Conservation (phyloP, 2,888 invertebrate genomes). For the Phlogophora meticulosa region DNA sequence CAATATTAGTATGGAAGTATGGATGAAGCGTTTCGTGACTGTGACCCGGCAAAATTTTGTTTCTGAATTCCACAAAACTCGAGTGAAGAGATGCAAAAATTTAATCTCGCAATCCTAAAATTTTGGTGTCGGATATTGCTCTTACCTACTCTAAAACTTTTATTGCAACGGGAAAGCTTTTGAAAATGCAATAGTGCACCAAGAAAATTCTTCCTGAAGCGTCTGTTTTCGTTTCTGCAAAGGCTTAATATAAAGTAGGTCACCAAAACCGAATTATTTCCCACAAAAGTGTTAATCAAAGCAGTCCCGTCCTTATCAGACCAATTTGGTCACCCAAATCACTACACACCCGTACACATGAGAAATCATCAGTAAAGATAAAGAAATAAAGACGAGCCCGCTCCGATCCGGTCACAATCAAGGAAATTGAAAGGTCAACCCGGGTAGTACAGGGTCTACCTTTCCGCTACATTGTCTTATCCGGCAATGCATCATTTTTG, state of each 20-base stretch:
- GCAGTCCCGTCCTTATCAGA: constrained; percentile 25
- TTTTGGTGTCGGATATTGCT: constrained; percentile 35
- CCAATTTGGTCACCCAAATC: constrained; percentile 60
- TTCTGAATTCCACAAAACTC: not conserved
- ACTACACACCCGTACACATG: constrained; percentile 64
- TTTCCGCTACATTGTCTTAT: constrained; percentile 85
- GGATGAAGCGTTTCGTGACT: not conserved
- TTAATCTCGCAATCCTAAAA: constrained; percentile 23
- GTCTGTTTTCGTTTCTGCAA: not conserved
- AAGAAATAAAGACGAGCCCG: constrained; percentile 75
- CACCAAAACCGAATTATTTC: constrained; percentile 14
- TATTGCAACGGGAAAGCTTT: constrained; percentile 30
- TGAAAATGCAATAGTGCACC: constrained; percentile 38
- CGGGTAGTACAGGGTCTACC: constrained; percentile 73
- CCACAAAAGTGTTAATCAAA: constrained; percentile 39
- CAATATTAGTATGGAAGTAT: not conserved
- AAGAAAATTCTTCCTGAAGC: constrained; percentile 16
- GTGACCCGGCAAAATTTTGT: not conserved
- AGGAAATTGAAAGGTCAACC: constrained; percentile 88
- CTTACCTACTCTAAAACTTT: not conserved
- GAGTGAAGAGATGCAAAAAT: constrained; percentile 21
- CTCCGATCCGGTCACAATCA: constrained; percentile 76
- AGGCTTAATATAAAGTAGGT: not conserved
- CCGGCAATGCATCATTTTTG: constrained; percentile 84
- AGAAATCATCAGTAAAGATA: constrained; percentile 76